These are phyloP conservation scores for Proterorhinus semilunaris DNA, from an alignment of 2,113 vertebrate genomes.

Conservation along the genomic window DNA sequence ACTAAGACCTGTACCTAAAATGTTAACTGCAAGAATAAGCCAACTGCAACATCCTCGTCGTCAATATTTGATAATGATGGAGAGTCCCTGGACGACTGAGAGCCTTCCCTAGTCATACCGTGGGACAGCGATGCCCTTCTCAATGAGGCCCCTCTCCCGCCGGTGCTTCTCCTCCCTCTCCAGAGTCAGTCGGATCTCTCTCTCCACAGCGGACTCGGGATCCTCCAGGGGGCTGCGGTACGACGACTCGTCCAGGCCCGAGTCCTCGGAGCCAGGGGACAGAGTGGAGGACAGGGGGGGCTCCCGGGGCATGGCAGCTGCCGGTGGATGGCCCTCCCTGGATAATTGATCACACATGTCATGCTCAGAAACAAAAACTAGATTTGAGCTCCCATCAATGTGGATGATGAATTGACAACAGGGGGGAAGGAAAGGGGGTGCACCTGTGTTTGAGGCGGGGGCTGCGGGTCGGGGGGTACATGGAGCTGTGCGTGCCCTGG, in stretches of 20 bases:
- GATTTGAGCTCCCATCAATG: too few species aligned
- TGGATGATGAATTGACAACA: too few species aligned
- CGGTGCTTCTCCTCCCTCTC: constrained; percentile 70
- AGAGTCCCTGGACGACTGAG: too few species aligned
- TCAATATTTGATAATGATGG: too few species aligned
- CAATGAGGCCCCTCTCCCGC: constrained; percentile 58
- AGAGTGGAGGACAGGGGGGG: constrained; percentile 51
- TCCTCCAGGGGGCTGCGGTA: constrained; percentile 61
- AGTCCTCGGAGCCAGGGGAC: constrained; percentile 71
- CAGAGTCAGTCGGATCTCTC: constrained; percentile 71
- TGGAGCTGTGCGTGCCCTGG: constrained; percentile 61
- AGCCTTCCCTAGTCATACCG: constrained; percentile 31
- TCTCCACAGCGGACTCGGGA: constrained; percentile 66
- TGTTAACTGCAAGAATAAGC: too few species aligned
- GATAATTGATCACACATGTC: not conserved
- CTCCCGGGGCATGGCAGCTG: constrained; percentile 23
- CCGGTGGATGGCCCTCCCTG: constrained; percentile 46
- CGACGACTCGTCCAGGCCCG: constrained; percentile 57
- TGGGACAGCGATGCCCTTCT: constrained; percentile 38
- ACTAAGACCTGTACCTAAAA: too few species aligned
- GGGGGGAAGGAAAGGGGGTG: too few species aligned
- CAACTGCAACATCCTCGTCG: too few species aligned
- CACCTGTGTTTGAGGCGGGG: constrained; percentile 66
- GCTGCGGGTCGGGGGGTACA: constrained; percentile 66
- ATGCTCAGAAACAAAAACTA: not conserved